These are phyloP conservation scores for Carduelis carduelis DNA, from an alignment of 2,797 vertebrate species.

Conservation along the genomic window DNA sequence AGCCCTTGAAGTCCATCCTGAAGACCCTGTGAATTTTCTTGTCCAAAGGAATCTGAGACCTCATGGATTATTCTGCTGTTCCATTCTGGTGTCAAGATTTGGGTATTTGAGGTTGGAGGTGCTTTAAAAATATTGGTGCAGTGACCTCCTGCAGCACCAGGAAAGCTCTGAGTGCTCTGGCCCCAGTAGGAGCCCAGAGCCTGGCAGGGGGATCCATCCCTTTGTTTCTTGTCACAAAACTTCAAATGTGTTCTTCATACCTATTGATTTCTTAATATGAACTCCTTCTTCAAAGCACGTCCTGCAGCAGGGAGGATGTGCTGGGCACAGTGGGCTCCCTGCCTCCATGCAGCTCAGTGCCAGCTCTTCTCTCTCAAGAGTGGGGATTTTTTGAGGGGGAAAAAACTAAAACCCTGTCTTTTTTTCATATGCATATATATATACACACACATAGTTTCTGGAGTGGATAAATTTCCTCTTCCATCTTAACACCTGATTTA, in stretches of 20 bases:
- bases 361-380: constrained; percentile 33
- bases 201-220: background rate
- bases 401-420: background rate
- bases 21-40: background rate
- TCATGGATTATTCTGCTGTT: background rate
- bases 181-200: background rate
- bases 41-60: background rate
- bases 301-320: constrained; percentile 15
- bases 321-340: background rate
- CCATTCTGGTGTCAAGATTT: background rate
- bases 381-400: fast-evolving
- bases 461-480: constrained; percentile 40
- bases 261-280: constrained; percentile 29
- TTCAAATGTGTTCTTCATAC: constrained; percentile 10
- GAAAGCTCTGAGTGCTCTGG: background rate
- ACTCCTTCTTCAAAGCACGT: constrained; percentile 43
- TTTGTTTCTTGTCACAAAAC: constrained; percentile 25
- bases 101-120: background rate
- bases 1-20: background rate
- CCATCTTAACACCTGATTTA: constrained; percentile 48
- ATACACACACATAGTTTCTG: background rate
- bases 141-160: background rate
- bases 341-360: background rate
- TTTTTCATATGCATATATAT: background rate
- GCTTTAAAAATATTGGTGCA: background rate